phyloP scores from a whole-genome alignment of 2,113 vertebrate genomes.

The Eubucco bourcierii region DNA sequence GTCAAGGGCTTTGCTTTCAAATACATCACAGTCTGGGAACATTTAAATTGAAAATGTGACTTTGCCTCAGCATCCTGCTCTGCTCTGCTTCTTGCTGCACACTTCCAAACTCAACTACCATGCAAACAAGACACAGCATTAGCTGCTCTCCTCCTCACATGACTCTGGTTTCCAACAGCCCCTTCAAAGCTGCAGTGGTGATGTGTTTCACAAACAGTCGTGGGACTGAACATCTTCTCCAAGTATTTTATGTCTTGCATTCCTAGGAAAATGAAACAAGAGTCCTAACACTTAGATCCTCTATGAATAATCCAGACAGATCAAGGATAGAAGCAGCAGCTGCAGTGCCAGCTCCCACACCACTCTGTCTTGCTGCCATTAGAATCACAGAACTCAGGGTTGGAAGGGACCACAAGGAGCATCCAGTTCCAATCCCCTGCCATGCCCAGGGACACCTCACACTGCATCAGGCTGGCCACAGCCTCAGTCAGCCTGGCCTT shows the following conservation, averaged over 20 bases:
- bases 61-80: neutral
- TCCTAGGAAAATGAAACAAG: neutral
- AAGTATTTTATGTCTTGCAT: neutral
- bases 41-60: neutral
- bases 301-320: slow-evolving; percentile 1
- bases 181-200: neutral
- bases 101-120: neutral
- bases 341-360: neutral
- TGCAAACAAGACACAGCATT: neutral
- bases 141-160: neutral
- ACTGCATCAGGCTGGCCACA: no score
- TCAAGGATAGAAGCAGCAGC: neutral
- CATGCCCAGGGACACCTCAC: no score
- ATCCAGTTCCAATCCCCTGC: no score
- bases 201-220: neutral
- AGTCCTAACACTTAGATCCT: neutral
- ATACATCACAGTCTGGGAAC: neutral
- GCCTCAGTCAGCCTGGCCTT: no score
- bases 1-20: neutral
- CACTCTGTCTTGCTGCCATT: neutral
- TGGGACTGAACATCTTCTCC: neutral
- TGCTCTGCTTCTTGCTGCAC: neutral
- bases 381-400: neutral
- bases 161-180: neutral
- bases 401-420: no score